Base-by-base conservation (phyloP, 2,888 invertebrate genomes). In the Chrysina gloriosa region DNA sequence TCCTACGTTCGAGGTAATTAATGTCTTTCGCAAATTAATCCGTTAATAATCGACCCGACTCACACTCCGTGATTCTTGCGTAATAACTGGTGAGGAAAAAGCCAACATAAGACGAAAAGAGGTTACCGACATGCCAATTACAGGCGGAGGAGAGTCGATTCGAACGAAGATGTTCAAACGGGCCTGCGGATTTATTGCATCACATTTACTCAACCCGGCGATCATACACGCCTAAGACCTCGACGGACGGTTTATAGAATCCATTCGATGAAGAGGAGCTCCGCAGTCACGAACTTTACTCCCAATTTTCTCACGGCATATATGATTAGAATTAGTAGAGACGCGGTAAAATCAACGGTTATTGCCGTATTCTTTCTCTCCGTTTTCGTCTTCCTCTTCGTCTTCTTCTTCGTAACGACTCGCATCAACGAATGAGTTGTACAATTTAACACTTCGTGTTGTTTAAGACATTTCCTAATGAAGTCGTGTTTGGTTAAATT, bases 11-110 rank as follows among this genome's bases (percentile, higher is more conserved):
- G 9, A n/a, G 27, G 27, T 50, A 50, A 50, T 50, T 50, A 29
- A 50, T 50, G 29, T 16, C 50, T 50, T 29, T 50, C 29, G 50
- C 50, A 27, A 50, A 50, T n/a, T n/a, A 50, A 50, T 29, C 50
- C 50, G 29, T 50, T 50, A 50, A 50, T 50, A 50, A 50, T 16
- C 9, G 2, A 11, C 34, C 11, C 11, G 11, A 7, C 34, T 34
- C 34, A n/a, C 11, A 34, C 34, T n/a, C 34, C 34, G 34, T 34
- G 11, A 34, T 34, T 34, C 34, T 34, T 34, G 11, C 34, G 34
- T 34, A 34, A 34, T 11, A 11, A 11, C 7, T 34, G 11, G 34
- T n/a, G 31, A 29, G 7, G 11, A 34, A 34, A 34, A 34, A 34
- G 11, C 11, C 34, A 34, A 34, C 34, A 3, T n/a, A 2, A 34